Percentiles rank a stretch among this genome's conserved stretches.
Conservation (phyloP, 2,888 invertebrate genomes). For the Lasioglossum zephyrum region DNA sequence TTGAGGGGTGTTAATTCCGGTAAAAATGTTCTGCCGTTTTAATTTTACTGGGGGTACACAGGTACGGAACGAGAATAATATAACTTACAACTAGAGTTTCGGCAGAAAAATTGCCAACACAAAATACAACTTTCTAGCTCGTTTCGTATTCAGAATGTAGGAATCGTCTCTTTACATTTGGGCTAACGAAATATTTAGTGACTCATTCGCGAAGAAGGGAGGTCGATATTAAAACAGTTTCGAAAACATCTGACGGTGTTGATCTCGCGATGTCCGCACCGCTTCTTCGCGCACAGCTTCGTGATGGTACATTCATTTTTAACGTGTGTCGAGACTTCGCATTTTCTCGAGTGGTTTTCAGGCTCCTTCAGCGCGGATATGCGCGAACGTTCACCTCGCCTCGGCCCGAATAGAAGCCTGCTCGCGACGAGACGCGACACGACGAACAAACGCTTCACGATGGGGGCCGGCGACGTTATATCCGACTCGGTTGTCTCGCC, state of each 20-base stretch:
- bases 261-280: background rate
- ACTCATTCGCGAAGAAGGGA: background rate
- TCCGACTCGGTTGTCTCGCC: conserved; percentile 39
- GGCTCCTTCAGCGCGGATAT: conserved; percentile 30
- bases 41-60: too few relatives aligned
- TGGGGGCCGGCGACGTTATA: conserved; percentile 19
- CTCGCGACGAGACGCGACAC: conserved; percentile 1
- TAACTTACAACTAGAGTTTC: too few relatives aligned
- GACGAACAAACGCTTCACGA: background rate
- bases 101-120: too few relatives aligned
- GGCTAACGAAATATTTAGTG: too few relatives aligned
- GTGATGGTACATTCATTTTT: conserved; percentile 64
- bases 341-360: conserved; percentile 63
- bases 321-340: conserved; percentile 49
- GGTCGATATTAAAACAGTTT: background rate
- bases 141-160: too few relatives aligned
- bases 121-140: too few relatives aligned
- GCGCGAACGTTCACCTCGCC: conserved; percentile 40
- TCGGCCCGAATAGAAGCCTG: conserved; percentile 17
- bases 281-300: background rate
- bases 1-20: too few relatives aligned
- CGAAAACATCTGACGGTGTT: background rate
- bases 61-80: too few relatives aligned
- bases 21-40: too few relatives aligned
- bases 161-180: too few relatives aligned